Evolutionary conservation across 1,140 invertebrate genomes (phyloP).

Genomic region (Lasaia peninsularis): DNA sequence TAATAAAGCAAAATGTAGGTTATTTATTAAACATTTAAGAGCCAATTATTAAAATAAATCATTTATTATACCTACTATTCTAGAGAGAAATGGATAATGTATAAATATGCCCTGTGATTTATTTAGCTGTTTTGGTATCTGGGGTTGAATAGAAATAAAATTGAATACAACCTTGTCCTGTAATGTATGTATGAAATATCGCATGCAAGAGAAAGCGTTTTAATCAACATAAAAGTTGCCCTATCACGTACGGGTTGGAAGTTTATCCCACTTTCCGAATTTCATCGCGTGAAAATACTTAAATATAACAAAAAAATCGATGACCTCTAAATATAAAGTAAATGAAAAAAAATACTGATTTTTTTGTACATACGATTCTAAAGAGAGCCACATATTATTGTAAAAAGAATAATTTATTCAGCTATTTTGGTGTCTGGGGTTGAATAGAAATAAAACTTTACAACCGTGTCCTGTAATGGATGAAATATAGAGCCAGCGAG

Average conservation of each 20-base stretch:
- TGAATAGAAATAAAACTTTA: conserved; percentile 12
- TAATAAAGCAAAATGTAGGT: too few species aligned
- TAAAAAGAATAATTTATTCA: too few species aligned
- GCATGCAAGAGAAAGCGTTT: conserved; percentile 1
- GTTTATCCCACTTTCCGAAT: conserved; percentile 63
- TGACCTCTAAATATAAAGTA: too few species aligned
- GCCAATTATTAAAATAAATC: too few species aligned
- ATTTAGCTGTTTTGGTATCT: neutral
- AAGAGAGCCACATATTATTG: too few species aligned
- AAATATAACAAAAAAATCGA: too few species aligned
- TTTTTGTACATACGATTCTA: too few species aligned
- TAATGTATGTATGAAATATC: conserved; percentile 14
- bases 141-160: neutral
- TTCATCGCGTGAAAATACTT: conserved; percentile 61
- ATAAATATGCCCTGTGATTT: too few species aligned
- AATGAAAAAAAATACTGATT: too few species aligned
- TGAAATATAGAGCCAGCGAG: conserved; percentile 11
- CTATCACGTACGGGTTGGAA: conserved; percentile 60
- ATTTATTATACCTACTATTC: too few species aligned
- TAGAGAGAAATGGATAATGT: too few species aligned
- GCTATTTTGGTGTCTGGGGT: neutral
- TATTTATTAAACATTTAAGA: too few species aligned
- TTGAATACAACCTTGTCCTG: conserved; percentile 13
- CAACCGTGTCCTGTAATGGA: conserved; percentile 14
- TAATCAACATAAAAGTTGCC: conserved; percentile 20